Evolutionary conservation across 1,140 invertebrate genomes (phyloP), one percentile per base, ranked within the genome.

Genomic region (Telenomus remus): DNA sequence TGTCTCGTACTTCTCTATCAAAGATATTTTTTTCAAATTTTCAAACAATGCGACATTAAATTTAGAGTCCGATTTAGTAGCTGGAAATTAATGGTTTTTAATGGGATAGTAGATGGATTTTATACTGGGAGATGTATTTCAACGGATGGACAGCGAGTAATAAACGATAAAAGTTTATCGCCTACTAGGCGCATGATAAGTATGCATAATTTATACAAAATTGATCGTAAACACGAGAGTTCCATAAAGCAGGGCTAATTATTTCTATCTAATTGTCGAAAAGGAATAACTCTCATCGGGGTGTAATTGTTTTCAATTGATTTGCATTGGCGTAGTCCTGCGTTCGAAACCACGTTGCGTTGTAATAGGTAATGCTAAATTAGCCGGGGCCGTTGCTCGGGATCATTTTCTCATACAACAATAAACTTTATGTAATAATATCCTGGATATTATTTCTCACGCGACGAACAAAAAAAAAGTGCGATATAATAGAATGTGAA

Each of bases 361-460:
- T 69, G 64, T 69, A 75, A 53, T 59, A 64, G 64, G 63, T 64
- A 72, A 72, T 35, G 44, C 56, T 68, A 64, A 69, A 75, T 75
- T 75, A 75, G 72, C 63, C 68, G 64, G 64, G 51, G 56, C 46
- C 33, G 51, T 56, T 63, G 51, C 54, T 15, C 53, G 53, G 47
- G 46, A 68, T 68, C 53, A 12, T 63, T 68, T 74, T 73, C 70
- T 66, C 70, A 68, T 68, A 68, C 37, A 74, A 64, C 48, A 74
- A 71, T 74, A 50, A n/a, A 74, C 61, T 68, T 74, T 68, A 66
- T 74, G 71, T 68, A 74, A 74, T 57, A n/a, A 57, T 74, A 74
- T 74, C 63, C 63, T 57, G 57, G 57, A 51, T 66, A 68, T 68
- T 68, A 74, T 74, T 68, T 75, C 72, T 75, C 72, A 75, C 72